A percentile compares a stretch with the other conserved stretches of the same genome.
These are phyloP conservation scores for Drosophila sordidapex DNA, from an alignment of 2,888 invertebrate genomes.

Conservation along the genomic window DNA sequence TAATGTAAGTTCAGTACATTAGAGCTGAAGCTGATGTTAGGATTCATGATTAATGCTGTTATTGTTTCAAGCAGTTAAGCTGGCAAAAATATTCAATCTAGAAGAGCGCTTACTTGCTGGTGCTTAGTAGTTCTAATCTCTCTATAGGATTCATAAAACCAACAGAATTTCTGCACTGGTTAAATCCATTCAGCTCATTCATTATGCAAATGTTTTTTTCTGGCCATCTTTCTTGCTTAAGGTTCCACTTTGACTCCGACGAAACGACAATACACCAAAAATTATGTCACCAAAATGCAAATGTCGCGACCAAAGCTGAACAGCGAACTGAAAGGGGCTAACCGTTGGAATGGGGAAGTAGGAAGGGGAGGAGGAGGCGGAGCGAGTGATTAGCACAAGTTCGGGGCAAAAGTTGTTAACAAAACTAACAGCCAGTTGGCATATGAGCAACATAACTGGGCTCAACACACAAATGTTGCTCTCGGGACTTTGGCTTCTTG, in stretches of 20 bases:
- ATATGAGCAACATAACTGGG: conserved; percentile 51
- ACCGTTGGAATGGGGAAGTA: neutral
- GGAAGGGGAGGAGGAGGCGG: accelerated
- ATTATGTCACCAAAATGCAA: conserved; percentile 75
- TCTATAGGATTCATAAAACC: conserved; percentile 35
- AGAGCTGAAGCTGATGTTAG: neutral
- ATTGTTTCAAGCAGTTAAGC: neutral
- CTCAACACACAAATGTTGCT: conserved; percentile 51
- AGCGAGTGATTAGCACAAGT: conserved; percentile 61
- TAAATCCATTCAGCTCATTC: conserved; percentile 55
- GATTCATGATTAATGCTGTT: neutral
- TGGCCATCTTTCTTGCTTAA: conserved; percentile 39
- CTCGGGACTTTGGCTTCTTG: conserved; percentile 24
- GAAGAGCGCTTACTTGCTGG: neutral
- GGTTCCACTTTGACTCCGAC: conserved; percentile 18
- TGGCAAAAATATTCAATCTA: conserved; percentile 2
- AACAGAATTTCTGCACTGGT: conserved; percentile 22
- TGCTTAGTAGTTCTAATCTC: conserved; percentile 24
- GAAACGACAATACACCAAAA: conserved; percentile 50
- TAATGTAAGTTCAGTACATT: neutral
- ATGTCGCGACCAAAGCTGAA: conserved; percentile 48
- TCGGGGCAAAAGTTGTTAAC: conserved; percentile 68
- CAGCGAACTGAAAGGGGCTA: conserved; percentile 8
- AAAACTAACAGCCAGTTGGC: conserved; percentile 61
- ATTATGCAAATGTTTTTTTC: conserved; percentile 67